Conservation (phyloP, 2,113 vertebrate genomes). For the Callionymus lyra region DNA sequence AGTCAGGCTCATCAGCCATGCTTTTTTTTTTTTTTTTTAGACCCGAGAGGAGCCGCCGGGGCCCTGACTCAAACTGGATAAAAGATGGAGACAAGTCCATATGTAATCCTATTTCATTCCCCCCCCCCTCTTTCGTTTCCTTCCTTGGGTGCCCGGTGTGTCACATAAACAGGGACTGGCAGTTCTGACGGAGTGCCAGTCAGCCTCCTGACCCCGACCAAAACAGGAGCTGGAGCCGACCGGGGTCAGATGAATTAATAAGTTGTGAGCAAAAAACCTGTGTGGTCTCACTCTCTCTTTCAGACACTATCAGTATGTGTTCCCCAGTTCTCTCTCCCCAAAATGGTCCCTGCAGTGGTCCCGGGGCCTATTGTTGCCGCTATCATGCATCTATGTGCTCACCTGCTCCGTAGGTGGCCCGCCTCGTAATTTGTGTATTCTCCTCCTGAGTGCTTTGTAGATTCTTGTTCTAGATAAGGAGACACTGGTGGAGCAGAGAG, state of each 20-base stretch:
- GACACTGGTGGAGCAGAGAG: no score
- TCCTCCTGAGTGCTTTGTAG: slow-evolving; percentile 12
- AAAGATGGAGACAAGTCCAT: slow-evolving; percentile 36
- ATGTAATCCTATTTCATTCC: slow-evolving; percentile 45
- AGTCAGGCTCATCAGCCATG: slow-evolving; percentile 50
- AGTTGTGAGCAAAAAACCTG: slow-evolving; percentile 26
- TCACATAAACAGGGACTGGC: slow-evolving; percentile 15
- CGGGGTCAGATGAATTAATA: slow-evolving; percentile 28
- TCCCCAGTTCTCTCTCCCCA: slow-evolving; percentile 10
- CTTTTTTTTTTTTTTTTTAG: no score
- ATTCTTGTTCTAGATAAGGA: neutral
- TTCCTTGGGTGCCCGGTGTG: slow-evolving; percentile 20
- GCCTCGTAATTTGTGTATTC: slow-evolving; percentile 9
- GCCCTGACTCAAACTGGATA: slow-evolving; percentile 27
- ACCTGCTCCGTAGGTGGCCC: slow-evolving; percentile 31
- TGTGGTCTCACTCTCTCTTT: slow-evolving; percentile 40
- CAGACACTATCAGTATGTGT: slow-evolving; percentile 40
- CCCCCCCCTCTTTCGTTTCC: slow-evolving; percentile 14
- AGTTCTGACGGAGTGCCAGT: slow-evolving; percentile 1
- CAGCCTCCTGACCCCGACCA: neutral
- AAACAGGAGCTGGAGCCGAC: slow-evolving; percentile 10
- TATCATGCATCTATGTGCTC: slow-evolving; percentile 35
- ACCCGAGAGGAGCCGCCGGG: slow-evolving; percentile 22
- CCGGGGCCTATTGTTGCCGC: slow-evolving; percentile 42
- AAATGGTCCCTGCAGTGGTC: slow-evolving; percentile 5